Conservation (phyloP, 2,888 invertebrate species). For the Erebia aethiops region DNA sequence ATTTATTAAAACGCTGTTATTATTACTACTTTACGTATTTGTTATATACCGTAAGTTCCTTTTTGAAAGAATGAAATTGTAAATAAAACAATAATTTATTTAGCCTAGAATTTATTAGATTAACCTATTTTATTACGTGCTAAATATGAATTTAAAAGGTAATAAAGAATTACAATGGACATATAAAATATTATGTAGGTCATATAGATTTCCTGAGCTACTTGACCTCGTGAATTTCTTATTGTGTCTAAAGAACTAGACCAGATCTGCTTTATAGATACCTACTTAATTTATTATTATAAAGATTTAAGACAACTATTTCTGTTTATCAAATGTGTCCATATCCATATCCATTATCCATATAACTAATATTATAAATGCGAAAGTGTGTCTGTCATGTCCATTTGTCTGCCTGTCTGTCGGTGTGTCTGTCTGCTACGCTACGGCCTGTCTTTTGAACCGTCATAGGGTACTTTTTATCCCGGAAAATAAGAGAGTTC, state of each 20-base stretch:
- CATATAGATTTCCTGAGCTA: slow-evolving; percentile 21
- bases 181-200: slow-evolving; percentile 21
- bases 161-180: slow-evolving; percentile 11
- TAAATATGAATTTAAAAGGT: slow-evolving; percentile 11
- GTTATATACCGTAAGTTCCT: too few relatives aligned
- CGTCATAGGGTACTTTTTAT: too few relatives aligned
- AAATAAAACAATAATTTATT: background rate
- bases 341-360: too few relatives aligned
- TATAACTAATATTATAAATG: background rate
- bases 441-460: too few relatives aligned
- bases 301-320: background rate
- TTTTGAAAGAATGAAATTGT: background rate
- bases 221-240: slow-evolving; percentile 18
- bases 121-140: slow-evolving; percentile 1
- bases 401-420: too few relatives aligned
- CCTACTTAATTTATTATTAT: background rate
- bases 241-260: slow-evolving; percentile 15
- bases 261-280: background rate
- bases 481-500: too few relatives aligned
- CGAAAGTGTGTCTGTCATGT: too few relatives aligned
- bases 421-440: too few relatives aligned
- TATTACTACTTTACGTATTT: too few relatives aligned
- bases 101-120: background rate
- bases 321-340: background rate
- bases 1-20: too few relatives aligned